A percentile compares a stretch with the other conserved stretches of the same genome.
Conservation (phyloP, 2,888 invertebrate genomes). For the Eupithecia insigniata region DNA sequence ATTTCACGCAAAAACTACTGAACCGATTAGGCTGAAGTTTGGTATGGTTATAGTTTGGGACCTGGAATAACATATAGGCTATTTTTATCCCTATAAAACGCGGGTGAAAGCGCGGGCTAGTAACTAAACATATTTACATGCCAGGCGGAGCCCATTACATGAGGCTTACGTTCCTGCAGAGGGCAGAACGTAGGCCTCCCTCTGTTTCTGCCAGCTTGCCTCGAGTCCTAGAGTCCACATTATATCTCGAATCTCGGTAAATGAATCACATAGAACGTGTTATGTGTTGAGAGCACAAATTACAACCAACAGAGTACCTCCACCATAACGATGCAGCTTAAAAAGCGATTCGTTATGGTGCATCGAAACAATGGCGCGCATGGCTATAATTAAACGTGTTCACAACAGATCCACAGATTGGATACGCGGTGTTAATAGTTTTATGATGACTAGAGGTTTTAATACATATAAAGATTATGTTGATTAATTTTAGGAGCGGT, state of each 20-base stretch:
- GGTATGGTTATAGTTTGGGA: too few species aligned
- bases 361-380: slow-evolving; percentile 5
- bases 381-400: slow-evolving; percentile 3
- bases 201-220: too few species aligned
- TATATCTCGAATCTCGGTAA: neutral
- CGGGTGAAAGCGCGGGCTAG: too few species aligned
- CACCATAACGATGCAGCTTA: slow-evolving; percentile 27
- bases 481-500: neutral
- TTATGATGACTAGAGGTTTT: slow-evolving; percentile 6
- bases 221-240: neutral
- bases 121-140: too few species aligned
- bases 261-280: neutral
- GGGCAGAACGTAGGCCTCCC: neutral
- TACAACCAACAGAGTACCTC: neutral
- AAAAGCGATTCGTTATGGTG: slow-evolving; percentile 37
- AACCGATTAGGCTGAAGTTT: too few species aligned
- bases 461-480: slow-evolving; percentile 1
- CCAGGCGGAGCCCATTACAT: too few species aligned
- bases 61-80: too few species aligned
- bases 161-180: too few species aligned
- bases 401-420: neutral
- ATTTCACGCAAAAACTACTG: too few species aligned
- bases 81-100: too few species aligned
- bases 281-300: neutral
- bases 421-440: slow-evolving; percentile 11